Evolutionary conservation across 2,113 vertebrate species (phyloP), one percentile per base, ranked within the genome.

Genomic region (Cavia porcellus): DNA sequence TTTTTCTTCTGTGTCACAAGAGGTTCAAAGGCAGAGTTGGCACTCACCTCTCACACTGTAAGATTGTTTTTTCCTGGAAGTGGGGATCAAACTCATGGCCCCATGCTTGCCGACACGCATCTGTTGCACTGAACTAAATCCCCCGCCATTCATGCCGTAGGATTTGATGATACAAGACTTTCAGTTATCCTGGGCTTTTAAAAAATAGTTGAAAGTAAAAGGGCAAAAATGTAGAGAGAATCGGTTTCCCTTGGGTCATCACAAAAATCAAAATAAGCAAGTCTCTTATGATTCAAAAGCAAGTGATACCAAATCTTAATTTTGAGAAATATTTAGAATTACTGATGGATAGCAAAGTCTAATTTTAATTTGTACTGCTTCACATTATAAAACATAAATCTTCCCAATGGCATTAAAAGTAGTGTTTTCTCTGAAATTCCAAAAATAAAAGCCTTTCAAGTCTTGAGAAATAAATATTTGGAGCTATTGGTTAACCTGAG

Each of bases 271-370:
- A 72, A 85, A 42, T 47, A 77, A 93, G 81, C 11, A 62, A 89
- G 86, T 80, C 12, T 82, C 59, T 89, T 42, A 89, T 66, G 19
- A 92, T 68, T 86, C 57, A 94, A 94, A 92, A 86, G 55, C 61
- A 70, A 86, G 7, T 55, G 74, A 47, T 20, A 50, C 66, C 57
- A 70, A 93, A 92, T 79, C 86, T 90, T 84, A 90, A 38, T 84
- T 85, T n/a, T 74, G 79, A 94, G 81, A 95, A 95, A 81, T 90
- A 88, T 30, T 81, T 35, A 77, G 72, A 93, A 81, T 89, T n/a
- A 90, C 20, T 82, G 55, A 55, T 2, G 55, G 45, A 57, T 52
- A 81, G 74, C 59, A 82, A 13, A 57, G 20, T 89, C 17, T 72
- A 35, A 7, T 94, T 93, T 87, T 74, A 90, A 80, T 62, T 64